Percentiles rank a stretch among this genome's conserved stretches.
These are phyloP conservation scores for Falco naumanni DNA, from an alignment of 2,797 vertebrate genomes.

Conservation along the genomic window DNA sequence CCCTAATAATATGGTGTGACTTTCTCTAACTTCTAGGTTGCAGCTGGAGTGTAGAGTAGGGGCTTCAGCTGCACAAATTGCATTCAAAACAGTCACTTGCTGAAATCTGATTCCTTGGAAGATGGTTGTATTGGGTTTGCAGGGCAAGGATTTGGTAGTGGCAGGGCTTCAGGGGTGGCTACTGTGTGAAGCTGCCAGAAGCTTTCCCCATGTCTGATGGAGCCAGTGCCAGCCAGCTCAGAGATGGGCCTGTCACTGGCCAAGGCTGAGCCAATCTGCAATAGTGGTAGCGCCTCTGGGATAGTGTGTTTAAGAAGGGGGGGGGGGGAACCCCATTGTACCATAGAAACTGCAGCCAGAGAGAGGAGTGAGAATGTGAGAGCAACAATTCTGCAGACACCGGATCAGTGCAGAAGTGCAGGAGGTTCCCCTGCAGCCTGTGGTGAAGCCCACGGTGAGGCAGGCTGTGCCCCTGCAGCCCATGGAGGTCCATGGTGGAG, in stretches of 20 bases:
- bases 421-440: no score
- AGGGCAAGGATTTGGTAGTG: background rate
- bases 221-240: background rate
- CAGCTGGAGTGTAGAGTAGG: background rate
- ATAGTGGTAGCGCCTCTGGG: rapidly evolving
- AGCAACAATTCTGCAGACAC: background rate
- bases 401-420: no score
- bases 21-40: background rate
- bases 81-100: background rate
- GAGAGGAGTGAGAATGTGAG: background rate
- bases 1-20: background rate
- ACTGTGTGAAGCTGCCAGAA: background rate
- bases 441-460: no score
- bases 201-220: rapidly evolving
- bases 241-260: background rate
- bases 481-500: no score
- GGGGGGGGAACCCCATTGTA: background rate
- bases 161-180: rapidly evolving
- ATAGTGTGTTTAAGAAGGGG: background rate
- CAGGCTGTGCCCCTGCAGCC: no score
- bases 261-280: rapidly evolving
- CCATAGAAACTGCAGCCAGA: background rate
- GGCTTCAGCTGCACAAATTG: background rate
- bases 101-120: background rate
- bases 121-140: background rate